A percentile compares a stretch with the other conserved stretches of the same genome.
Evolutionary conservation across 64 coral and sea anemone species (phyloP).

Genomic region (Trachythela sp.): DNA sequence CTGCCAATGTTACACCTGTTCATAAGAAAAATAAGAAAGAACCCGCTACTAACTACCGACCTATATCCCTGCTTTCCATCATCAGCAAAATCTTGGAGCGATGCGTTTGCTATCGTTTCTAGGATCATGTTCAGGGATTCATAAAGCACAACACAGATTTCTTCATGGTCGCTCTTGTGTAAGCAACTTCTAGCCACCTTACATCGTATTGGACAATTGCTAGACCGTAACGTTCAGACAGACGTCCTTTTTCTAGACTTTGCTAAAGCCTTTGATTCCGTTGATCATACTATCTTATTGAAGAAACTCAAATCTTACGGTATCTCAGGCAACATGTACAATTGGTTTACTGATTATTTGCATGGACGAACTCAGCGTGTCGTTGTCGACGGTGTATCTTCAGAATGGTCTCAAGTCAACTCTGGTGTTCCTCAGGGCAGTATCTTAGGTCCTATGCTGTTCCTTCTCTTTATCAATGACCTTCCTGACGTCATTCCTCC

Average conservation of each 20-base stretch:
- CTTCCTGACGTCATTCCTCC: neutral
- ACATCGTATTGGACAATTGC: neutral
- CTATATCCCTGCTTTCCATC: no score
- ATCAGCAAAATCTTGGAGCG: no score
- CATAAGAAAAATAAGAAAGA: no score
- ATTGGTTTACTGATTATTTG: neutral
- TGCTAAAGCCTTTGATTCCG: neutral
- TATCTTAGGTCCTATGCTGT: neutral
- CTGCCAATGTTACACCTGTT: no score
- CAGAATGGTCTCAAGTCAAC: neutral
- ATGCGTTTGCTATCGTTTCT: no score
- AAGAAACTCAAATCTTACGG: neutral
- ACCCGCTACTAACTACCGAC: no score
- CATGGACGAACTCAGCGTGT: neutral
- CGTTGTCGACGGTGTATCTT: neutral
- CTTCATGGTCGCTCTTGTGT: neutral
- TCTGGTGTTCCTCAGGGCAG: neutral
- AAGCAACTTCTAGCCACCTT: neutral
- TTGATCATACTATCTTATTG: neutral
- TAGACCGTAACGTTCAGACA: neutral
- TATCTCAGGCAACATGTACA: neutral
- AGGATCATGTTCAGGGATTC: no score
- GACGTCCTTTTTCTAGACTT: neutral
- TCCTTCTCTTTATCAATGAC: neutral
- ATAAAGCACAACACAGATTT: no score